A percentile compares a stretch with the other conserved stretches of the same genome.
These are phyloP conservation scores for Budorcas taxicolor DNA, from an alignment of 2,113 vertebrate species.

Conservation along the genomic window DNA sequence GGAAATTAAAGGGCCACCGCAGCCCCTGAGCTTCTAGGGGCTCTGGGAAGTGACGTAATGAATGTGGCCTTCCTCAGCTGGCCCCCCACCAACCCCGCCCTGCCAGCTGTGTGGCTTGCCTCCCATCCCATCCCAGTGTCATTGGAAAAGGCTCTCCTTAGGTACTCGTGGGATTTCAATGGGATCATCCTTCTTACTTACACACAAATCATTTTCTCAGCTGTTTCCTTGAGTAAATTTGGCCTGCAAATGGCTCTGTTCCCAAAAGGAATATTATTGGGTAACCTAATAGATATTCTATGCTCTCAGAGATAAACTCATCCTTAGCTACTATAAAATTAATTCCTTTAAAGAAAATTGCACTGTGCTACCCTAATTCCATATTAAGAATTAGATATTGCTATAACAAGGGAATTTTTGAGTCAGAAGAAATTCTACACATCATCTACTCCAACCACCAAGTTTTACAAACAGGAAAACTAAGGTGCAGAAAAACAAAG, in stretches of 20 bases:
- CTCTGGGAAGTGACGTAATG: background rate
- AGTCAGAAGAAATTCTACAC: background rate
- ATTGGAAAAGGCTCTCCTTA: background rate
- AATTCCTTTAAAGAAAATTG: background rate
- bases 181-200: background rate
- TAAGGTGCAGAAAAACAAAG: background rate
- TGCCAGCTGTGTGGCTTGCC: background rate
- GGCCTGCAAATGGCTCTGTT: background rate
- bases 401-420: background rate
- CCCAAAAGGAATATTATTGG: background rate
- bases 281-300: background rate
- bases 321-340: background rate
- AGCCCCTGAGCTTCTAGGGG: background rate
- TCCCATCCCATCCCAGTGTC: background rate
- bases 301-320: background rate
- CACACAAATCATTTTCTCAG: background rate
- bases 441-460: background rate
- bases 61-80: background rate
- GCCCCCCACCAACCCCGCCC: background rate
- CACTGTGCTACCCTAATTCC: background rate
- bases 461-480: slow-evolving; percentile 2
- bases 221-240: background rate
- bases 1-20: background rate
- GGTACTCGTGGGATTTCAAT: too few relatives aligned
- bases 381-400: background rate